A percentile compares a stretch with the other conserved stretches of the same genome.
Evolutionary conservation across 2,888 invertebrate species (phyloP).

Genomic region (Lasioglossum oenotherae): DNA sequence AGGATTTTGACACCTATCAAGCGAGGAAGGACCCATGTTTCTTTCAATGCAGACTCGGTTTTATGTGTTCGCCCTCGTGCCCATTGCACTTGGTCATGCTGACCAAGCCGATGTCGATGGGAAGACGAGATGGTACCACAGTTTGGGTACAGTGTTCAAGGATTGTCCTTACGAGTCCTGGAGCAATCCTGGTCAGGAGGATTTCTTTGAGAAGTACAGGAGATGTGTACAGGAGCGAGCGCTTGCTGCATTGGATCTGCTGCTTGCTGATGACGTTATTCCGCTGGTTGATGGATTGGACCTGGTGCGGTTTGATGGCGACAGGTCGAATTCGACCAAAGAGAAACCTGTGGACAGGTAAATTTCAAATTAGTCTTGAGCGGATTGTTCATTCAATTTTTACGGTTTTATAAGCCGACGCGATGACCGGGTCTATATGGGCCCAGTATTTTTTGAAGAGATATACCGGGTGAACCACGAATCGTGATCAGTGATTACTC

Average conservation of each 20-base stretch:
- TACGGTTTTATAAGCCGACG: background rate
- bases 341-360: slow-evolving; percentile 35
- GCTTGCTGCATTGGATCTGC: slow-evolving; percentile 87
- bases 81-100: slow-evolving; percentile 42
- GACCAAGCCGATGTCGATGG: slow-evolving; percentile 63
- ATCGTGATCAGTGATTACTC: no score
- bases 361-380: background rate
- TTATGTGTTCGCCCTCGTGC: slow-evolving; percentile 57
- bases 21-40: background rate
- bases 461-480: no score
- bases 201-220: slow-evolving; percentile 73
- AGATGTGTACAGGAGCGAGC: slow-evolving; percentile 79
- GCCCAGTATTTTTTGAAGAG: background rate
- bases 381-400: background rate
- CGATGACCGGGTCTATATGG: background rate
- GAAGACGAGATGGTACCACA: slow-evolving; percentile 70
- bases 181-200: slow-evolving; percentile 64
- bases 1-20: background rate
- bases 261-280: slow-evolving; percentile 87
- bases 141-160: slow-evolving; percentile 70
- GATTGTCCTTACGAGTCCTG: slow-evolving; percentile 72
- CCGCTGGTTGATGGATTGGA: slow-evolving; percentile 88
- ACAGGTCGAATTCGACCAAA: slow-evolving; percentile 48
- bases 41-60: slow-evolving; percentile 64
- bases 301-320: slow-evolving; percentile 86